Evolutionary conservation across 1,140 invertebrate genomes (phyloP).

Genomic region (Drosophila suzukii): DNA sequence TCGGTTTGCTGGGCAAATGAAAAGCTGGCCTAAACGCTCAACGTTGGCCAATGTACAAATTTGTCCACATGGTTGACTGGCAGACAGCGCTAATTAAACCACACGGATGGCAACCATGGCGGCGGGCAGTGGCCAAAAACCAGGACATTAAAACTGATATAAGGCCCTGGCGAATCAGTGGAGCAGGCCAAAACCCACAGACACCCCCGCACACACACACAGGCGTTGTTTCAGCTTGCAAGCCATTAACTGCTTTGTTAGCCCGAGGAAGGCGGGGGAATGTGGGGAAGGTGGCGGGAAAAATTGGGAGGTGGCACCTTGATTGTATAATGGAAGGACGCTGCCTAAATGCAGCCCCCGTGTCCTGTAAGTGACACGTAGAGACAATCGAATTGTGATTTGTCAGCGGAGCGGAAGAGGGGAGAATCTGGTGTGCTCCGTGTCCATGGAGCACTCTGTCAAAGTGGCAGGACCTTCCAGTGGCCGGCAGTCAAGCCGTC

Average conservation of each 20-base stretch:
- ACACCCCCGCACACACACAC: not conserved
- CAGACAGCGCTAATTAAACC: conserved; percentile 79
- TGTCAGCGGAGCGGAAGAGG: conserved; percentile 25
- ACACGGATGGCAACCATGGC: conserved; percentile 27
- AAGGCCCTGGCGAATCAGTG: conserved; percentile 61
- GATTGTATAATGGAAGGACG: conserved; percentile 72
- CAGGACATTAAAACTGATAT: conserved; percentile 60
- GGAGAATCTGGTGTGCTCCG: not conserved
- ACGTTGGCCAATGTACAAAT: conserved; percentile 66
- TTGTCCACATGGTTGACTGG: conserved; percentile 70
- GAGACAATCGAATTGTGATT: conserved; percentile 80
- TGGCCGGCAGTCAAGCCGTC: conserved; percentile 14
- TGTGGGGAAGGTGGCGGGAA: conserved; percentile 29
- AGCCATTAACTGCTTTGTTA: conserved; percentile 75
- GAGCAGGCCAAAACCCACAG: conserved; percentile 1
- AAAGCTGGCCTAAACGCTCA: conserved; percentile 56
- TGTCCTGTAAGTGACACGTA: conserved; percentile 78
- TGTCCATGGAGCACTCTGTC: conserved; percentile 55
- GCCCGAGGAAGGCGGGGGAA: not conserved
- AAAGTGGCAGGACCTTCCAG: conserved; percentile 55
- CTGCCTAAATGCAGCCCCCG: conserved; percentile 62
- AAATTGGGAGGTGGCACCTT: conserved; percentile 39
- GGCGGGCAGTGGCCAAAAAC: conserved; percentile 11
- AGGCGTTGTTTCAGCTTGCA: conserved; percentile 56
- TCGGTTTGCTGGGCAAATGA: conserved; percentile 25